phyloP scores from a whole-genome alignment of 2,797 vertebrate species.

The Euphonia xanthogaster region DNA sequence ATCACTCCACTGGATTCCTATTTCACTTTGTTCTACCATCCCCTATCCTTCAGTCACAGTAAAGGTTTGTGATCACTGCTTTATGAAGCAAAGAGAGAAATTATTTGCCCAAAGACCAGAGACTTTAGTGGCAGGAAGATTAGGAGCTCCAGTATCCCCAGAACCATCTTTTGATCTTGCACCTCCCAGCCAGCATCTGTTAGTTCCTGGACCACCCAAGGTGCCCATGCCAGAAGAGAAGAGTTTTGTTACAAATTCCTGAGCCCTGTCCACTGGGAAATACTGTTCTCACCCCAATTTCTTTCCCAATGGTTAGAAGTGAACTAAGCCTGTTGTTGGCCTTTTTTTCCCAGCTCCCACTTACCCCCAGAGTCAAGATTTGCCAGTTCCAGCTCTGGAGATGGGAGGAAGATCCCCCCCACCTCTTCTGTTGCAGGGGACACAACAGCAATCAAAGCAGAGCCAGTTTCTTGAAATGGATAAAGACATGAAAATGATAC shows the following conservation, averaged over 20 bases:
- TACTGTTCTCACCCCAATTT: background rate
- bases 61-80: background rate
- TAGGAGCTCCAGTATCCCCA: background rate
- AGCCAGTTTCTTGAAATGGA: slow-evolving; percentile 65
- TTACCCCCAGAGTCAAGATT: background rate
- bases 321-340: background rate
- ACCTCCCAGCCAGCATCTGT: background rate
- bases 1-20: background rate
- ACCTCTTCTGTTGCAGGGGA: background rate
- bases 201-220: background rate
- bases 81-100: background rate
- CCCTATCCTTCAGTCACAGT: background rate
- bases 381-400: slow-evolving; percentile 4
- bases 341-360: background rate
- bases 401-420: background rate
- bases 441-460: background rate
- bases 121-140: background rate
- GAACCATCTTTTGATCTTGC: background rate
- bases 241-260: background rate
- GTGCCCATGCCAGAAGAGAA: background rate
- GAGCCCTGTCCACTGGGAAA: background rate
- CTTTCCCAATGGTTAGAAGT: background rate
- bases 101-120: background rate
- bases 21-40: background rate
- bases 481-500: slow-evolving; percentile 48